Base-by-base conservation (phyloP, 2,113 vertebrate species). In the Tetrao urogallus region DNA sequence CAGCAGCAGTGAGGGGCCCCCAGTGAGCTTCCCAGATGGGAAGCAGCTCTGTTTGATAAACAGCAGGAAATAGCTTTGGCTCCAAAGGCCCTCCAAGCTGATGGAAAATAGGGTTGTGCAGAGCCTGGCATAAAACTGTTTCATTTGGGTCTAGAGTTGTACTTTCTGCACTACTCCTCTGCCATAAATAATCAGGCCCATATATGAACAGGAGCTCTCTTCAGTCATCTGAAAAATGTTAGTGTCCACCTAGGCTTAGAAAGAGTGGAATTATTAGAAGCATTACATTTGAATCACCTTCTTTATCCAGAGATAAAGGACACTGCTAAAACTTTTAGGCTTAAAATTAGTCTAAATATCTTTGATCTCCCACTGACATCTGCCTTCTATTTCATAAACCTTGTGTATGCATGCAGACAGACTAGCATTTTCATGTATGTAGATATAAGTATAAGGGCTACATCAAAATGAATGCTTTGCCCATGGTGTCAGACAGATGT, bases 291-390 rank as follows among this genome's bases (percentile, higher is more conserved):
- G 32, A 75, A 76, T 86, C 14, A 17, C 61, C 66, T 57, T 61
- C 58, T 94, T 90, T 93, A 84, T 72, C 73, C 47, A 36, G 60
- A 66, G 42, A 90, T 79, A 96, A 89, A 80, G 34, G 60, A 74
- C 12, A 34, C 32, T 60, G 69, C 25, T 88, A 74, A 87, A 80
- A 64, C 42, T 93, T 91, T 93, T 78, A 85, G 70, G 43, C 43
- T 88, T 64, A 70, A 93, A 78, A 38, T 82, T 63, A 70, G 42
- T 80, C 25, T 82, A 80, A 82, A 67, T 58, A n/a, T 50, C 22
- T 82, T 89, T 89, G n/a, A 92, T 77, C 19, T 69, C 20, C 36
- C 75, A 45, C 32, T 77, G 61, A 71, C 83, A 83, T 77, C 61
- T 91, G 89, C 18, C 18, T 81, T 82, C 64, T 88, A 25, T 64